phyloP scores from a whole-genome alignment of 2,797 vertebrate genomes.

The Argya squamiceps region DNA sequence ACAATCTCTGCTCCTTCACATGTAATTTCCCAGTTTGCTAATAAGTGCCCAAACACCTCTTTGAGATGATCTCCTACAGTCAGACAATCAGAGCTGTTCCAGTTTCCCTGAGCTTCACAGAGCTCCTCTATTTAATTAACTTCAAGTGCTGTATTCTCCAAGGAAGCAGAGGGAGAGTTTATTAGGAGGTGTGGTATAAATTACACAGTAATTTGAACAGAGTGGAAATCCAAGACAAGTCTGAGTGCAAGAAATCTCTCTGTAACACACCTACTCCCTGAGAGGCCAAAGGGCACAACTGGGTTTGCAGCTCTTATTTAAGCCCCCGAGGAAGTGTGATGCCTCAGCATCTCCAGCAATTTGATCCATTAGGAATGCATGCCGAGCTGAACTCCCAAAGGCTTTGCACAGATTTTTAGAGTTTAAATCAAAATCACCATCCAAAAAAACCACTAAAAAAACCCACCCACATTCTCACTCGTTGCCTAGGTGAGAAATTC shows the following conservation, averaged over 20 bases:
- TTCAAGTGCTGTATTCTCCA: slow-evolving; percentile 41
- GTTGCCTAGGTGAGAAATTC: slow-evolving; percentile 20
- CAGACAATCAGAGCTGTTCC: slow-evolving; percentile 46
- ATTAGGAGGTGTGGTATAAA: slow-evolving; percentile 48
- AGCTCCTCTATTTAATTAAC: slow-evolving; percentile 65
- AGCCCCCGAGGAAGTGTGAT: background rate
- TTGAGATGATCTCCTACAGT: slow-evolving; percentile 27
- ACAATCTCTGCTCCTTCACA: background rate
- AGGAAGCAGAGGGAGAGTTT: slow-evolving; percentile 38
- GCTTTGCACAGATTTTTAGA: background rate
- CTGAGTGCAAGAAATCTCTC: background rate
- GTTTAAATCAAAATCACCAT: background rate
- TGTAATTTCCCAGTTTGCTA: slow-evolving; percentile 12
- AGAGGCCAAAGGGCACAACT: slow-evolving; percentile 1
- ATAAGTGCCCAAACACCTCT: slow-evolving; percentile 5
- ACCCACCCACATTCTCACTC: background rate
- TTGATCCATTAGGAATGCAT: background rate
- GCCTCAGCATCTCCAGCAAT: slow-evolving; percentile 2
- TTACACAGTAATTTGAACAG: slow-evolving; percentile 20
- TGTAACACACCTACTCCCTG: background rate
- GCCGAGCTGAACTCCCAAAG: background rate
- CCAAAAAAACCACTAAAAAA: background rate
- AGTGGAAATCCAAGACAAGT: slow-evolving; percentile 19
- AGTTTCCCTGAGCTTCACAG: slow-evolving; percentile 40
- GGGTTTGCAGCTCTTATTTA: background rate